Conservation (phyloP, 2,113 vertebrate species). For the Caretta caretta region DNA sequence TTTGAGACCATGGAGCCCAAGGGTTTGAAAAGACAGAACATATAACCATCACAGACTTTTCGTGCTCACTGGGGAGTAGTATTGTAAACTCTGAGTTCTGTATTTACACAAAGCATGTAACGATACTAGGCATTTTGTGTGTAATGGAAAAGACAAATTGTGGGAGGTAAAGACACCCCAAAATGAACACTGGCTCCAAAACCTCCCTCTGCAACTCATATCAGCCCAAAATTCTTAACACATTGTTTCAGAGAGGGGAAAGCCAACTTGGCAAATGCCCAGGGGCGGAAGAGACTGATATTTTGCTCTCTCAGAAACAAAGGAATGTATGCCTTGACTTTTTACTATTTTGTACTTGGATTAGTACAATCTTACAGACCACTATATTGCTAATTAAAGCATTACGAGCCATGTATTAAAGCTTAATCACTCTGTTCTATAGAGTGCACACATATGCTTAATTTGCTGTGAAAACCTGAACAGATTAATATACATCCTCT, state of each 20-base stretch:
- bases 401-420: slow-evolving; percentile 52
- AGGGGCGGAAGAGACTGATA: neutral
- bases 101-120: neutral
- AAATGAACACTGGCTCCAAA: neutral
- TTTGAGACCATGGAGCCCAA: neutral
- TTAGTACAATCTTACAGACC: slow-evolving; percentile 10
- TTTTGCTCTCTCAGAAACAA: neutral
- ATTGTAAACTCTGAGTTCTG: neutral
- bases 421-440: neutral
- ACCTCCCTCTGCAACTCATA: neutral
- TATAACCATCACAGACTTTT: neutral
- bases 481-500: slow-evolving; percentile 52
- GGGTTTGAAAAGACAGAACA: neutral
- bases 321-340: neutral
- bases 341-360: neutral
- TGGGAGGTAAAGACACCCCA: neutral
- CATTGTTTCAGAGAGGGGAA: neutral
- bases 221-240: neutral
- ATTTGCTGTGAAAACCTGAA: slow-evolving; percentile 51
- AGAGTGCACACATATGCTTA: slow-evolving; percentile 23
- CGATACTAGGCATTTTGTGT: neutral
- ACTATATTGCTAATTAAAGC: slow-evolving; percentile 54
- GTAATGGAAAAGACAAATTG: neutral
- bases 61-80: neutral
- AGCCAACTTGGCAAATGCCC: neutral